Percentiles rank a stretch among this genome's conserved stretches.
Evolutionary conservation across 2,888 invertebrate species (phyloP).

Genomic region (Strigamia crassipes): DNA sequence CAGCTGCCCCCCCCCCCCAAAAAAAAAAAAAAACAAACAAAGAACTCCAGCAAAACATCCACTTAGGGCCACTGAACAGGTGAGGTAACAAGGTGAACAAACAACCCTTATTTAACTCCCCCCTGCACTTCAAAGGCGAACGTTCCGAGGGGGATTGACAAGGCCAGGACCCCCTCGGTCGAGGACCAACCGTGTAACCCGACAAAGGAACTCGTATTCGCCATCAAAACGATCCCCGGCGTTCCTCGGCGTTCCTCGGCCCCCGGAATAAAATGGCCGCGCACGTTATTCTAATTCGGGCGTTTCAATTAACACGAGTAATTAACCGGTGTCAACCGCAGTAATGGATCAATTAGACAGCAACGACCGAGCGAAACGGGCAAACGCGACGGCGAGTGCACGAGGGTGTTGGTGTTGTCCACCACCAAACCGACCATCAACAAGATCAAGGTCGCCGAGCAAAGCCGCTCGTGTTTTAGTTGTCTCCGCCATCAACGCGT

Average conservation of each 20-base stretch:
- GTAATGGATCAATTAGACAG: conserved; percentile 49
- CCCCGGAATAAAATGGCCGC: background rate
- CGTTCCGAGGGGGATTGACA: background rate
- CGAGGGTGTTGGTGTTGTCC: conserved; percentile 15
- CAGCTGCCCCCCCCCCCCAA: conserved; percentile 1
- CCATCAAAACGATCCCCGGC: background rate
- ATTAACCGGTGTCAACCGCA: conserved; percentile 49
- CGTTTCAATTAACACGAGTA: conserved; percentile 49
- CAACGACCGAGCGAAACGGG: background rate
- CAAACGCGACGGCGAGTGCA: conserved; percentile 7
- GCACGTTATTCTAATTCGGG: background rate
- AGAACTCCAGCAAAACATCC: background rate
- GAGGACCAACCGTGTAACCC: background rate
- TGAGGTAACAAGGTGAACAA: conserved; percentile 11
- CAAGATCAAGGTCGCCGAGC: background rate
- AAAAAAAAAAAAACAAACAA: background rate
- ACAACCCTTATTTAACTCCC: background rate
- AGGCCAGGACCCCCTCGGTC: background rate
- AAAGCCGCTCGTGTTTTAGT: background rate
- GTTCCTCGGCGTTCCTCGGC: background rate
- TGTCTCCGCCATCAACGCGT: background rate
- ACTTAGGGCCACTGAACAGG: conserved; percentile 15
- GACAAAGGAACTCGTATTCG: background rate
- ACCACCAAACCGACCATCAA: background rate
- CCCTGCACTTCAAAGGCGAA: background rate